phyloP scores from a whole-genome alignment of 2,113 vertebrate genomes.

The Amphiprion ocellaris region DNA sequence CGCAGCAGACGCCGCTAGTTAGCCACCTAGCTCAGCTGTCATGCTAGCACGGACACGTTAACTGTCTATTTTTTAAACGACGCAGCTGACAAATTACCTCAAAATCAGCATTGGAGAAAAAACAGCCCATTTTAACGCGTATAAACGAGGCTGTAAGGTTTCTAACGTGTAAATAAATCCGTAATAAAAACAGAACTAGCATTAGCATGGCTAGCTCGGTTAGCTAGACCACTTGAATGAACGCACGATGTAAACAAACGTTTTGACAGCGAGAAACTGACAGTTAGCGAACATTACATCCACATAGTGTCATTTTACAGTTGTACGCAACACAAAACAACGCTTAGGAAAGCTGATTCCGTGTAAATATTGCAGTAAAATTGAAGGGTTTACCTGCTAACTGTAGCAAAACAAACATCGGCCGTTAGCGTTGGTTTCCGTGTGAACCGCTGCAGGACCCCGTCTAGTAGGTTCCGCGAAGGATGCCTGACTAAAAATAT shows the following conservation, averaged over 20 bases:
- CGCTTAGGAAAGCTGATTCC: fast-evolving
- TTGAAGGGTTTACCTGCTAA: constrained; percentile 72
- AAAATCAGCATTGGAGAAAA: fast-evolving
- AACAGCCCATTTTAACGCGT: fast-evolving
- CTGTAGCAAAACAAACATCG: constrained; percentile 81
- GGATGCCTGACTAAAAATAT: constrained; percentile 66
- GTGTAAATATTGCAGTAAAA: neutral
- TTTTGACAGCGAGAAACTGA: neutral
- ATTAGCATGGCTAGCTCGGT: constrained; percentile 39
- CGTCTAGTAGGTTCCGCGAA: neutral
- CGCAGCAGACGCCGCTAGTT: constrained; percentile 16
- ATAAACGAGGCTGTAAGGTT: neutral
- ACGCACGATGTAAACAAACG: constrained; percentile 61
- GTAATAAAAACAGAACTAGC: constrained; percentile 14
- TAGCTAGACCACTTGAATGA: constrained; percentile 51
- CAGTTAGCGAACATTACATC: neutral
- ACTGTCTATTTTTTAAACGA: fast-evolving
- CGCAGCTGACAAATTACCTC: fast-evolving
- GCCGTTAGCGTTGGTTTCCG: constrained; percentile 66
- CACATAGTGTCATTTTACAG: fast-evolving
- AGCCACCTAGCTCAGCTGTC: constrained; percentile 32
- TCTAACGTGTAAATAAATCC: neutral
- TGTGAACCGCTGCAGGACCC: constrained; percentile 70
- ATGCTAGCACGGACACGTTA: neutral
- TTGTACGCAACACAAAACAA: fast-evolving